phyloP scores from a whole-genome alignment of 1,140 invertebrate species.

The Zaprionus gabonicus region DNA sequence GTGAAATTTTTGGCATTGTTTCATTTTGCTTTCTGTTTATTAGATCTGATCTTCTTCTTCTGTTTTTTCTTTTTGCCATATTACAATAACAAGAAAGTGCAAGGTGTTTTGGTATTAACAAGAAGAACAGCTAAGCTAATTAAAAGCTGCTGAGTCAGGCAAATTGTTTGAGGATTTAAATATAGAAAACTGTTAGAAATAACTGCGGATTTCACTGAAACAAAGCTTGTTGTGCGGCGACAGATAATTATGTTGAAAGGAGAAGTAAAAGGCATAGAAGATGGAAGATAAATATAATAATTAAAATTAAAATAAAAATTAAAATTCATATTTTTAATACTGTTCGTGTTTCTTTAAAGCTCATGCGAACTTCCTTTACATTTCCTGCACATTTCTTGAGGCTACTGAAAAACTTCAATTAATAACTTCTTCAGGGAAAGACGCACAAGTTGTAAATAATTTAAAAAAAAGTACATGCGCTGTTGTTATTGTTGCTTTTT shows the following conservation, averaged over 20 bases:
- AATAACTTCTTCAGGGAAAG: background rate
- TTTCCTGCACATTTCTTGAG: background rate
- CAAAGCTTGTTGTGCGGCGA: background rate
- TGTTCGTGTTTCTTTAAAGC: background rate
- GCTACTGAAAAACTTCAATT: background rate
- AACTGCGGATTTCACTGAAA: background rate
- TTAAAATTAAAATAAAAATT: too few species aligned
- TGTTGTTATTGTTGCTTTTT: background rate
- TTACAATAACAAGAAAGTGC: background rate
- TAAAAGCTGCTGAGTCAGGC: background rate
- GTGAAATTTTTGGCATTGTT: conserved; percentile 74
- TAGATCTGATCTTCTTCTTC: conserved; percentile 31
- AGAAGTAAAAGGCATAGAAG: background rate
- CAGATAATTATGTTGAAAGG: background rate
- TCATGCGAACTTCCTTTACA: background rate
- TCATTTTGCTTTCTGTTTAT: conserved; percentile 58
- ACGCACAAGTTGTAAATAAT: too few species aligned
- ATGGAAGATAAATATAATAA: background rate
- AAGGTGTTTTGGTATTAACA: background rate
- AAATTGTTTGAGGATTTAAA: background rate
- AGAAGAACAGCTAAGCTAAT: conserved; percentile 8
- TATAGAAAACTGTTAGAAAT: background rate
- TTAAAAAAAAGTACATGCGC: background rate
- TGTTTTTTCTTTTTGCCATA: conserved; percentile 19
- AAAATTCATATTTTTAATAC: background rate